Base-by-base conservation (phyloP, 2,888 invertebrate species). In the Frankliniella fusca region DNA sequence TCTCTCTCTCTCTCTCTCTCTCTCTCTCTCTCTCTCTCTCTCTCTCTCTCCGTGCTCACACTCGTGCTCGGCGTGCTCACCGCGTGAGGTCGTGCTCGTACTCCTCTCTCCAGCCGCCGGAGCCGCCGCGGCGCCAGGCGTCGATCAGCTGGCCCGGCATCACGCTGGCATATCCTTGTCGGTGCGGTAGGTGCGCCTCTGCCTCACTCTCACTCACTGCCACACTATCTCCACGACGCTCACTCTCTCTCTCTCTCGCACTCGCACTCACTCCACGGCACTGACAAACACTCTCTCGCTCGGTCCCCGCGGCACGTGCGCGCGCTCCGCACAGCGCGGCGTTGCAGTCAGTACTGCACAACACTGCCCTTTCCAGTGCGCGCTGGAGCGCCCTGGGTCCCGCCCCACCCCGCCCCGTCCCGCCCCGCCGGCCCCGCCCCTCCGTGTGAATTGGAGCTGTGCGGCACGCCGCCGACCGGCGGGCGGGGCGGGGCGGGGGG, bases 391-490 rank as follows among this genome's bases (percentile, higher is more conserved):
- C 38, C 38, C 38, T 5, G 38, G 38, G 3, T 5, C 38, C 38
- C 38, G 38, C 38, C 38, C 38, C 38, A 5, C 38, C 38, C 38
- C 38, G 38, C 38, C 38, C 38, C 54, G 54, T 8, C 54, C 15
- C 54, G 15, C 18, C 20, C 20, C 20, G 54, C 18, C 38, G 3
- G 38, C 38, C 38, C 38, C 38, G 38, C 38, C 38, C 38, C 3
- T 38, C 70, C 70, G 70, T 76, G 70, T 76, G 70, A 76, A 76
- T 23, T 27, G 70, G 70, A 76, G 70, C 70, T 76, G 23, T 27
- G 27, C 70, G 12, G 27, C 27, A 38, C 38, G 38, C 38, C 38
- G 38, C 38, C 38, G 38, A 5, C 38, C 38, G 38, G 54, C 54
- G 15, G 54, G 15, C 54, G 54, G 50, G 50, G 50, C 50, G 50